Evolutionary conservation across 2,113 vertebrate genomes (phyloP).

Genomic region (Argyrosomus japonicus): DNA sequence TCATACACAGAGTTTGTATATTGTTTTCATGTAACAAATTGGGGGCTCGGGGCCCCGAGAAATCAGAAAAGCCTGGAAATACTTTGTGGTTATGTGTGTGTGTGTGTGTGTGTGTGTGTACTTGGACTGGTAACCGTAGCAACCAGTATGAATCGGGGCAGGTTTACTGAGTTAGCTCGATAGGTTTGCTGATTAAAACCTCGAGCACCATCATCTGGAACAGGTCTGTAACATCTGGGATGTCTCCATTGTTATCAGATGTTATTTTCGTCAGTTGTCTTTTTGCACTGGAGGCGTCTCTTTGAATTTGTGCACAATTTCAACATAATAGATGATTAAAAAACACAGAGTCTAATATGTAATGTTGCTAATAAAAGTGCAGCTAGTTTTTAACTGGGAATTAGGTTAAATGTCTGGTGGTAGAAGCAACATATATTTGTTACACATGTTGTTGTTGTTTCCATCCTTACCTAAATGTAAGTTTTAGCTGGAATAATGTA

Average conservation of each 20-base stretch:
- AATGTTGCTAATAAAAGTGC: no score
- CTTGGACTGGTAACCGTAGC: slow-evolving; percentile 55
- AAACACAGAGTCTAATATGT: no score
- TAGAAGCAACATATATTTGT: no score
- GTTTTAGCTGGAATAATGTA: neutral
- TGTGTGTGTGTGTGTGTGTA: slow-evolving; percentile 18
- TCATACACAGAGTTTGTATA: neutral
- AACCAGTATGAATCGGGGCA: slow-evolving; percentile 63
- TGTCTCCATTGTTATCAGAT: no score
- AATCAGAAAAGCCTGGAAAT: neutral
- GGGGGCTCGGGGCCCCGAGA: neutral
- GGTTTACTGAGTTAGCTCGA: slow-evolving; percentile 1
- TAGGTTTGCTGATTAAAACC: neutral
- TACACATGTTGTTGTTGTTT: neutral
- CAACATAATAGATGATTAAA: neutral
- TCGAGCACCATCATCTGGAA: neutral
- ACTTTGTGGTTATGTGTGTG: slow-evolving; percentile 37
- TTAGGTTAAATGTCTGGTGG: no score
- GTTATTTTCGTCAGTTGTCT: neutral
- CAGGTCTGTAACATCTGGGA: neutral
- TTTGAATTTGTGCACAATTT: neutral
- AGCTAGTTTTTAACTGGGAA: no score
- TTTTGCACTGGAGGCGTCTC: neutral
- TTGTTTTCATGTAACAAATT: slow-evolving; percentile 26
- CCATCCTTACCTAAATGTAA: neutral